Base-by-base conservation (phyloP, 2,888 invertebrate genomes). In the Meteorus colon region DNA sequence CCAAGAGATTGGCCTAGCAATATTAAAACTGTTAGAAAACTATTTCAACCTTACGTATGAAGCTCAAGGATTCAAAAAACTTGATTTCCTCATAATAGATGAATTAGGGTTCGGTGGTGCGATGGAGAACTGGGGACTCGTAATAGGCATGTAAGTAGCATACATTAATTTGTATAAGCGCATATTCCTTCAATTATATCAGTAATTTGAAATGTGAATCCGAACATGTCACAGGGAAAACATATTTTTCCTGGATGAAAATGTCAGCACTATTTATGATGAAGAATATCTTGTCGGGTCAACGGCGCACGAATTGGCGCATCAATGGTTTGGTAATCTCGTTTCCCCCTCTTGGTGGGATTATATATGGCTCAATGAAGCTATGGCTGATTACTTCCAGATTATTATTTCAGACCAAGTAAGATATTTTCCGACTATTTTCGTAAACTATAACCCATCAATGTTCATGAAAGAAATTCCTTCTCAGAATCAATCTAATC, bases 81-180 rank as follows among this genome's bases (percentile, higher is more conserved):
- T 96, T 78, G 97, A 98, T 86, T 96, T 98, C 75, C 97, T 97
- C 88, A 97, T 97, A 86, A 93, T 94, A 71, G 95, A 96, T 2
- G 96, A 96, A 0, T 97, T 41, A 10, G 5, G 3, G 5, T 96
- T 29, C 97, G 97, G 97, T 97, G 97, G 87, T n/a, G n/a, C n/a
- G n/a, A n/a, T n/a, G n/a, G n/a, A n/a, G n/a, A 98, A 97, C 87
- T 97, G 97, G 97, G 97, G 97, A 5, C 89, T 97, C 60, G 94
- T 96, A 41, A 95, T 34, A 34, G 34, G 34, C 3, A 34, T 4
- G 3, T 34, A 34, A 34, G 3, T 34, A n/a, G 5, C 10, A 16
- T n/a, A n/a, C n/a, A n/a, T n/a, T n/a, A n/a, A n/a, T n/a, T n/a
- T n/a, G n/a, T n/a, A n/a, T n/a, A n/a, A n/a, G n/a, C n/a, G n/a